A percentile compares a stretch with the other conserved stretches of the same genome.
phyloP scores from a whole-genome alignment of 30 jellyfish, hydroid and myxozoan genomes.

The Aurelia aurita complex sp. Pacific region DNA sequence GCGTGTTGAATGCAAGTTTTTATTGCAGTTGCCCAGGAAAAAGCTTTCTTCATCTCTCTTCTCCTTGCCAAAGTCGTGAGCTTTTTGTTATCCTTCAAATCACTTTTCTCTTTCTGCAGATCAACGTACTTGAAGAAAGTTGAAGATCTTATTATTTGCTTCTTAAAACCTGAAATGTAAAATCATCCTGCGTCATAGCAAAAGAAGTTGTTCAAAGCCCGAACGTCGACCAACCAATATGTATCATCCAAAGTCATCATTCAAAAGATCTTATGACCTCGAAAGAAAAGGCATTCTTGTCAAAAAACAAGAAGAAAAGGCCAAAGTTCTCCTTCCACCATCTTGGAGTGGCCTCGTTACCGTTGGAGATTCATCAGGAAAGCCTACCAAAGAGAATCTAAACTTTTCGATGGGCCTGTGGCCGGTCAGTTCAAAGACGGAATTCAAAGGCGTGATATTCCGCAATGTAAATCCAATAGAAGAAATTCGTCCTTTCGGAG shows the following conservation, averaged over 20 bases:
- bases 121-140: too few species aligned
- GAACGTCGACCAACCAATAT: background rate
- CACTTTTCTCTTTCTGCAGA: too few species aligned
- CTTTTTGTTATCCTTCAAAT: too few species aligned
- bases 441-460: slow-evolving; percentile 72
- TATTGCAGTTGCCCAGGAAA: too few species aligned
- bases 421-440: slow-evolving; percentile 34
- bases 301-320: slow-evolving; percentile 4
- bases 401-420: slow-evolving; percentile 52
- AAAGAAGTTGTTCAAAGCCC: too few species aligned
- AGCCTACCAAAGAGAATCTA: slow-evolving; percentile 14
- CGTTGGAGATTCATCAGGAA: slow-evolving; percentile 41
- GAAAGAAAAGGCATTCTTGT: background rate
- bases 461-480: slow-evolving; percentile 76
- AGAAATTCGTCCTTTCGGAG: slow-evolving; percentile 72
- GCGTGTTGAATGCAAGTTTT: too few species aligned
- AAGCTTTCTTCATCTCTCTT: too few species aligned
- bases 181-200: too few species aligned
- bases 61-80: too few species aligned
- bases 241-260: slow-evolving; percentile 39
- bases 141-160: too few species aligned
- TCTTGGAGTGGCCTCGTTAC: slow-evolving; percentile 70
- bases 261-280: background rate
- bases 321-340: slow-evolving; percentile 39
- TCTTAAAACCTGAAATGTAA: too few species aligned